Evolutionary conservation across 2,113 vertebrate genomes (phyloP), one percentile per base, ranked within the genome.

Genomic region (Labrus mixtus): DNA sequence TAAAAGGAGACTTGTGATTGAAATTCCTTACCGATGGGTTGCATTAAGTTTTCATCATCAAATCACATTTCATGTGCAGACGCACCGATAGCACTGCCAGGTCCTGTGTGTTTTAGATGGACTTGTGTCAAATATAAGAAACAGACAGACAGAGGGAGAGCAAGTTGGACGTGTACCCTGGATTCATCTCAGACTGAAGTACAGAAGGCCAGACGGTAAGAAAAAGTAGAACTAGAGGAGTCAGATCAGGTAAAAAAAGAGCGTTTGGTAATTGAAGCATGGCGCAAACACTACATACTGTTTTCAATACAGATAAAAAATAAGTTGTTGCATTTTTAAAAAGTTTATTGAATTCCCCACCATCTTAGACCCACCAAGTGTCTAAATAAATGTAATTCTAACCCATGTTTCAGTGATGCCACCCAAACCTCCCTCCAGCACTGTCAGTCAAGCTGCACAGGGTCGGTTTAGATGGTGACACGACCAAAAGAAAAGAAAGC

Each of bases 21-120:
- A 25, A 75, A 73, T 65, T 76, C 60, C 46, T 48, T 75, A 48
- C 58, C 15, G 13, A 57, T 23, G 43, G 29, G 74, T 89, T 85
- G 81, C 81, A 66, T 82, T 81, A 73, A 66, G 68, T 69, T 89
- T 84, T 88, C 82, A 58, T 88, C 89, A 88, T 79, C 76, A 78
- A 76, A 78, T 85, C 62, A 4, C 64, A 81, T 86, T 86, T 62
- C 41, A 75, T 57, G 60, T 73, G 56, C 76, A 75, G 75, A 81
- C 70, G 10, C 45, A 2, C n/a, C 59, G 81, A 73, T 63, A 54
- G 43, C 36, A 58, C 80, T 75, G 78, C 60, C 79, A 82, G 73
- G 78, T 73, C 70, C 81, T 20, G 1, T 23, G 76, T 74, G 81
- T 73, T 86, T 87, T 73, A 70, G 76, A 81, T 83, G 80, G 75